Conservation (phyloP, 1,140 invertebrate species). For the Trichomalopsis sarcophagae region DNA sequence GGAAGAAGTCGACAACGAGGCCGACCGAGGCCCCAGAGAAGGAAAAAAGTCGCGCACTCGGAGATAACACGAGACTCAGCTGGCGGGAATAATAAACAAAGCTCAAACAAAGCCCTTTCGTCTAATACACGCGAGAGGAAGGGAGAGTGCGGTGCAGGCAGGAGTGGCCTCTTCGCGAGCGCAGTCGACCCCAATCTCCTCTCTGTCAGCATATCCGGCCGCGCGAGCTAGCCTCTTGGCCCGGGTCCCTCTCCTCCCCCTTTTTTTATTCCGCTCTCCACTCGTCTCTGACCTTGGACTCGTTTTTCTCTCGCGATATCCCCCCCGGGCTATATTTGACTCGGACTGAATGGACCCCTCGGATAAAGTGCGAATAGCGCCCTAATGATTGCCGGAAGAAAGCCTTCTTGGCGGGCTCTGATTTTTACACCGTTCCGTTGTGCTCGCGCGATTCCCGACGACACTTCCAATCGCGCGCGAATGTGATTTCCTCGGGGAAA, state of each 20-base stretch:
- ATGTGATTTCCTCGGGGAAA: conserved; percentile 54
- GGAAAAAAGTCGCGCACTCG: conserved; percentile 12
- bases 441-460: no score
- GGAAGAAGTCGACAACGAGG: neutral
- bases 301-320: conserved; percentile 48
- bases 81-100: conserved; percentile 33
- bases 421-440: no score
- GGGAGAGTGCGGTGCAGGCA: neutral
- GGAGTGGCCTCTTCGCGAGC: neutral
- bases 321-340: conserved; percentile 58
- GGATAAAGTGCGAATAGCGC: conserved; percentile 51
- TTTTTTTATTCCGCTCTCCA: neutral
- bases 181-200: conserved; percentile 51
- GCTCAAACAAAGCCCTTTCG: conserved; percentile 3
- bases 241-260: neutral
- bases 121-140: neutral
- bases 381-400: conserved; percentile 53
- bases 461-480: neutral
- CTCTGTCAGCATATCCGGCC: conserved; percentile 58
- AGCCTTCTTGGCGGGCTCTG: neutral
- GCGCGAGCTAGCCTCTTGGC: conserved; percentile 40
- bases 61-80: neutral
- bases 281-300: conserved; percentile 60
- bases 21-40: neutral
- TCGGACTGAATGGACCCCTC: conserved; percentile 54